These are phyloP conservation scores for Neostethus bicornis DNA, from an alignment of 2,797 vertebrate species.

Conservation along the genomic window DNA sequence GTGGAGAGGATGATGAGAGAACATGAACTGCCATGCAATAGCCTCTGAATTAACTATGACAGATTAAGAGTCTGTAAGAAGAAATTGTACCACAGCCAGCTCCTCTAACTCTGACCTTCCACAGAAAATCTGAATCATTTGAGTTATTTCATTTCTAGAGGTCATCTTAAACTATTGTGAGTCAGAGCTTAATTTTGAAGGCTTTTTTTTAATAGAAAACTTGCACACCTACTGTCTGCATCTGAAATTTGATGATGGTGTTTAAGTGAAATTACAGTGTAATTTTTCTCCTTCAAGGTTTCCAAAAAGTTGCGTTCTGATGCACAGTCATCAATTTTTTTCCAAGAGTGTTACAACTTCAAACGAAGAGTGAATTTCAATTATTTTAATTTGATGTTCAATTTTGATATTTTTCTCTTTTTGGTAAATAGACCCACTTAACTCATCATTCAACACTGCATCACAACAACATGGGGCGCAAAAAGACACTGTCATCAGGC, in stretches of 20 bases:
- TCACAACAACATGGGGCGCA: too few relatives aligned
- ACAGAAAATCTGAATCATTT: constrained; percentile 55
- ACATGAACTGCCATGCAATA: constrained; percentile 65
- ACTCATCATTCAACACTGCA: too few relatives aligned
- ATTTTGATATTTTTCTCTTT: too few relatives aligned
- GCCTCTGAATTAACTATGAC: constrained; percentile 68
- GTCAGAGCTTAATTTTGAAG: constrained; percentile 39
- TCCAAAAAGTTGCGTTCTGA: neutral
- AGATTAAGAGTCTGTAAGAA: constrained; percentile 60
- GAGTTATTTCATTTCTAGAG: constrained; percentile 60
- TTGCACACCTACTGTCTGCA: constrained; percentile 3
- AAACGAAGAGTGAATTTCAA: too few relatives aligned
- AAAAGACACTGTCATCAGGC: too few relatives aligned
- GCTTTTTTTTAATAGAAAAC: constrained; percentile 12
- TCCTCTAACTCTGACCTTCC: constrained; percentile 55
- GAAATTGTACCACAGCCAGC: constrained; percentile 49
- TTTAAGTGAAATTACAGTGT: constrained; percentile 16
- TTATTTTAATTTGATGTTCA: too few relatives aligned
- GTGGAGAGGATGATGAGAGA: constrained; percentile 55
- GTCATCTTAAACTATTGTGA: constrained; percentile 48
- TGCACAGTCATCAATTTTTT: neutral
- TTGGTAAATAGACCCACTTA: too few relatives aligned
- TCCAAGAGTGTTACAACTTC: too few relatives aligned
- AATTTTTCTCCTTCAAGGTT: neutral
- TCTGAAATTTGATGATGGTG: constrained; percentile 10